Conservation (phyloP, 2,113 vertebrate species). For the Oxyruncus cristatus region DNA sequence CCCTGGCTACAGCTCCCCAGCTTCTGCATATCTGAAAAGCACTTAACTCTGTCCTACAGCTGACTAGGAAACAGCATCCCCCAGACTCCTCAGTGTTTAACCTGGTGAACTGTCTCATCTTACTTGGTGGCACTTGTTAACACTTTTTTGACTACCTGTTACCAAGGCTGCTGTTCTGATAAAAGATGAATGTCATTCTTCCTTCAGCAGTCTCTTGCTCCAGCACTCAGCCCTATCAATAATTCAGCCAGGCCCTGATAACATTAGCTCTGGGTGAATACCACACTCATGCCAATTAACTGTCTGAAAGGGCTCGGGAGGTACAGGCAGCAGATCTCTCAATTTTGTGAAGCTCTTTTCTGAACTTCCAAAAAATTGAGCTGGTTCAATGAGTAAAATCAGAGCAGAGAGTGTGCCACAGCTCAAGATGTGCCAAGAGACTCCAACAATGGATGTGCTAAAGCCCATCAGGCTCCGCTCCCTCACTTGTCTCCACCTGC, state of each 20-base stretch:
- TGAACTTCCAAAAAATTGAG: neutral
- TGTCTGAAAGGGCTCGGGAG: constrained; percentile 1
- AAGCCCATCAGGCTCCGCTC: neutral
- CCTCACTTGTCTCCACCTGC: constrained; percentile 12
- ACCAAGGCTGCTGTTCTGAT: neutral
- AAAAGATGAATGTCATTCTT: neutral
- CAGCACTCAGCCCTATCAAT: constrained; percentile 2
- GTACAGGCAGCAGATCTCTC: neutral
- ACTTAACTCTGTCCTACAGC: neutral
- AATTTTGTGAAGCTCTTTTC: neutral
- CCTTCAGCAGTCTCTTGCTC: neutral
- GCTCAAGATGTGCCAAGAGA: neutral
- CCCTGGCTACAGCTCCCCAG: neutral
- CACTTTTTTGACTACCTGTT: neutral
- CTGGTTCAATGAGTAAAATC: neutral
- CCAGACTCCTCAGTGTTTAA: neutral
- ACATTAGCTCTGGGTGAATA: neutral
- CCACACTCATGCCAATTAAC: neutral
- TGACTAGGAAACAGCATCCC: neutral
- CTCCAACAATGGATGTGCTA: neutral
- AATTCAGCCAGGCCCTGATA: neutral
- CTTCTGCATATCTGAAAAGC: neutral
- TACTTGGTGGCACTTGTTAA: neutral
- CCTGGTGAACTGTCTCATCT: neutral
- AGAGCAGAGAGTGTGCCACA: neutral